Percentiles rank a stretch among this genome's conserved stretches.
These are phyloP conservation scores for Synergus japonicus DNA, from an alignment of 2,888 invertebrate species.

Conservation along the genomic window DNA sequence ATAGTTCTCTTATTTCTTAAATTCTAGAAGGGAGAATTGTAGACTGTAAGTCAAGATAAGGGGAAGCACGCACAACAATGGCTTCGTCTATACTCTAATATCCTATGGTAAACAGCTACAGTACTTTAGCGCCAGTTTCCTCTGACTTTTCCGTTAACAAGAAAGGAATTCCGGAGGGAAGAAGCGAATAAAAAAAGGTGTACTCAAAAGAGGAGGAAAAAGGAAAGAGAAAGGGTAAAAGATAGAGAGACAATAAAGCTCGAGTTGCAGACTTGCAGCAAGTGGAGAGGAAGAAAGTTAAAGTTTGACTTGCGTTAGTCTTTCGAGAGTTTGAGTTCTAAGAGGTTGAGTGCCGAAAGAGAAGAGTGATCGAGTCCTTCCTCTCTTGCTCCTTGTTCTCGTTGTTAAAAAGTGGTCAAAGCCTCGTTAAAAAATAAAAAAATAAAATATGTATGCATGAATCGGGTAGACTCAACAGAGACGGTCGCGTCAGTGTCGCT, in stretches of 20 bases:
- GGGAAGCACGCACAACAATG: constrained; percentile 48
- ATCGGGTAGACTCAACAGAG: constrained; percentile 42
- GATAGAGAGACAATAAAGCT: background rate
- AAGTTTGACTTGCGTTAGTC: constrained; percentile 18
- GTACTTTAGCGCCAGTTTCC: background rate
- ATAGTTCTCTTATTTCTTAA: background rate
- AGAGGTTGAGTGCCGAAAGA: constrained; percentile 38
- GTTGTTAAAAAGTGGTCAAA: constrained; percentile 39
- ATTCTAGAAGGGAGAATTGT: constrained; percentile 1
- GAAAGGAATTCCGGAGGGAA: background rate
- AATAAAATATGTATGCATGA: constrained; percentile 14
- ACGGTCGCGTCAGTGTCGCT: constrained; percentile 35
- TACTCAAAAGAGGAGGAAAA: background rate
- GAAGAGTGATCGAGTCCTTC: constrained; percentile 39
- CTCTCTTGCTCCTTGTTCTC: constrained; percentile 39
- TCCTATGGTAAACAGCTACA: constrained; percentile 14
- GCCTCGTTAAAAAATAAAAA: constrained; percentile 11
- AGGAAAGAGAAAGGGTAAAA: background rate
- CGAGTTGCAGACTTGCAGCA: constrained; percentile 28
- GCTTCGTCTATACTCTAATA: constrained; percentile 48
- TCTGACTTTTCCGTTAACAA: background rate
- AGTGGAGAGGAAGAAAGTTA: constrained; percentile 21
- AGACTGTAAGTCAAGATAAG: constrained; percentile 19
- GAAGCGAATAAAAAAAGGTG: background rate
- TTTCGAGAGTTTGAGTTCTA: constrained; percentile 20